Percentiles rank a stretch among this genome's conserved stretches.
phyloP scores from a whole-genome alignment of 2,888 invertebrate species.

The Lathronympha strigana region DNA sequence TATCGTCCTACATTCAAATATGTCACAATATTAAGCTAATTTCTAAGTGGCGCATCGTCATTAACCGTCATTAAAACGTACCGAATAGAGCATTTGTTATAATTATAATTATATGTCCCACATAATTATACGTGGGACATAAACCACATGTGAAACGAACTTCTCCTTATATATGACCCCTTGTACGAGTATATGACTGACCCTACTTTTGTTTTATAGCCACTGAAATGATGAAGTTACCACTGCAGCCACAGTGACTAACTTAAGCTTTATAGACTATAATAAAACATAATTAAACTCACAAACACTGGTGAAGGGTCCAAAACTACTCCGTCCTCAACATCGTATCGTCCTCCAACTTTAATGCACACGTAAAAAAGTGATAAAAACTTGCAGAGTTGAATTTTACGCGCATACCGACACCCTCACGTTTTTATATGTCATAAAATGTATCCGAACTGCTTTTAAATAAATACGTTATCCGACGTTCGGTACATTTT shows the following conservation, averaged over 20 bases:
- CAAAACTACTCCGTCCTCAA: neutral
- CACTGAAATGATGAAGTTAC: neutral
- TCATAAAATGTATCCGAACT: conserved; percentile 17
- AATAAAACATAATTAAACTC: conserved; percentile 5
- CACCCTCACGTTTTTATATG: conserved; percentile 20
- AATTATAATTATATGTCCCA: too few species aligned
- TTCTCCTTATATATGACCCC: too few species aligned
- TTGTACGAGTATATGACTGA: too few species aligned
- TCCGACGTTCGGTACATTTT: neutral
- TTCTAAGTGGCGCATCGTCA: too few species aligned
- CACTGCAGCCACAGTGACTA: neutral
- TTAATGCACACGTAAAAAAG: conserved; percentile 30
- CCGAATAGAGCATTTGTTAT: too few species aligned
- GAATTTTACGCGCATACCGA: conserved; percentile 14
- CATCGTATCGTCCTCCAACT: neutral
- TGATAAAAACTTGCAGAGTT: conserved; percentile 32
- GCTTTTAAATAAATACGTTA: conserved; percentile 32
- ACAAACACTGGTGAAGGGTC: neutral
- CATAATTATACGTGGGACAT: too few species aligned
- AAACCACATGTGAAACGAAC: too few species aligned
- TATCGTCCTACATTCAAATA: too few species aligned
- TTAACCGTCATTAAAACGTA: too few species aligned
- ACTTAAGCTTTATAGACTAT: neutral
- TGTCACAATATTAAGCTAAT: too few species aligned
- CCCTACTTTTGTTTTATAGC: neutral